Evolutionary conservation across 1,140 invertebrate species (phyloP).

Genomic region (Eumaeus atala): DNA sequence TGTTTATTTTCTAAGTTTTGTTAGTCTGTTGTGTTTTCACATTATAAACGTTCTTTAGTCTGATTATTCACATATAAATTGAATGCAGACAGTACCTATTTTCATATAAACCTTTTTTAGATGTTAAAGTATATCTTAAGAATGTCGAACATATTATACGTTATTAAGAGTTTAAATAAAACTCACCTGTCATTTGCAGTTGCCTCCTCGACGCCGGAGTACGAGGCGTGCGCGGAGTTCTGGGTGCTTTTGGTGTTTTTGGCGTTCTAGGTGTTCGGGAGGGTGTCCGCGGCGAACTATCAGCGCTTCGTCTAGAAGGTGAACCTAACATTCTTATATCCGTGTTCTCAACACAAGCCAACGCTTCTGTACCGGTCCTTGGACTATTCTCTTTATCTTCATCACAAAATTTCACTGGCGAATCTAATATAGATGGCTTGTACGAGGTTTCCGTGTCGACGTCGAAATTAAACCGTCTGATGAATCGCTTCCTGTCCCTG

Average conservation of each 20-base stretch:
- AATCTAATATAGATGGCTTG: conserved; percentile 53
- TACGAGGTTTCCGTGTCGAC: conserved; percentile 58
- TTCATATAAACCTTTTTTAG: no score
- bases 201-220: conserved; percentile 64
- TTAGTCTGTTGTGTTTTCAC: no score
- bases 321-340: conserved; percentile 55
- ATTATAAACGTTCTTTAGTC: no score
- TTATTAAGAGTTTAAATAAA: background rate
- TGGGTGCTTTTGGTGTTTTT: conserved; percentile 46
- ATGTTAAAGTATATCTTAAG: no score
- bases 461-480: conserved; percentile 64
- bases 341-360: conserved; percentile 58
- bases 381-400: conserved; percentile 60
- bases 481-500: conserved; percentile 60
- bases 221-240: conserved; percentile 53
- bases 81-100: no score
- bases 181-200: conserved; percentile 67
- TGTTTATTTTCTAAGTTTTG: no score
- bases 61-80: no score
- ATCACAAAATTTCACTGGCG: conserved; percentile 61
- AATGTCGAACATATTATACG: no score
- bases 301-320: conserved; percentile 45
- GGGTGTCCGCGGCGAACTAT: conserved; percentile 35
- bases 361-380: conserved; percentile 46
- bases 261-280: conserved; percentile 49